These are phyloP conservation scores for Desmodus rotundus DNA, from an alignment of 2,113 vertebrate species.

Conservation along the genomic window DNA sequence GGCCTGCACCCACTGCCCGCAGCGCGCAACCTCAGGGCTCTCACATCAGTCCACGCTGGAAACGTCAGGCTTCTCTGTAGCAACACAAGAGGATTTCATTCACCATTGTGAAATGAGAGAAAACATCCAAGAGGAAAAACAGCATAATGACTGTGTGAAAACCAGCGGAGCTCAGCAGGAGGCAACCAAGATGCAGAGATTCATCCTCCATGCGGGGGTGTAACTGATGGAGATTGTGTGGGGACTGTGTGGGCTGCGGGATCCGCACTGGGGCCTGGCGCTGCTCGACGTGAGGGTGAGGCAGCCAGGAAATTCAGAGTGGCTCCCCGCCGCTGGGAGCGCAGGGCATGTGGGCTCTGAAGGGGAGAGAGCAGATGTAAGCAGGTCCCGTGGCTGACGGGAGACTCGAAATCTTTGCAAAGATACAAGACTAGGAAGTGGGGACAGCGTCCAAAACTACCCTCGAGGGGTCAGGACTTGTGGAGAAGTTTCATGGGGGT, in stretches of 20 bases:
- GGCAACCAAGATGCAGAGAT: neutral
- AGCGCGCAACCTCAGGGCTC: rapidly evolving
- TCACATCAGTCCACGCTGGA: neutral
- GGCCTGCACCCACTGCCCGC: rapidly evolving
- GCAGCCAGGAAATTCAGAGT: neutral
- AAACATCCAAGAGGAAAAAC: neutral
- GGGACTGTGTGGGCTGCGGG: rapidly evolving
- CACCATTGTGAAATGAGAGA: neutral
- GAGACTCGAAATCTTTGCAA: neutral
- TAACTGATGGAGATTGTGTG: neutral
- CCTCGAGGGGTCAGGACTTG: neutral
- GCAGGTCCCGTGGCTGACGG: neutral
- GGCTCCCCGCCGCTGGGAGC: neutral
- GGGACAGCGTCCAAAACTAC: neutral
- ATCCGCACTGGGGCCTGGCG: rapidly evolving
- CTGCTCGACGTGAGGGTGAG: neutral
- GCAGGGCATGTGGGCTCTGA: neutral
- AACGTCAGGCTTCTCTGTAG: neutral
- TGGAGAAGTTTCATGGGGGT: neutral
- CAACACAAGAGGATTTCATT: neutral
- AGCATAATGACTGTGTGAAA: neutral
- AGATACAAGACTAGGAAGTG: neutral
- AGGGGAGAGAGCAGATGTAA: neutral
- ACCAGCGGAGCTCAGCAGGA: neutral
- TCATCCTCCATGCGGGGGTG: rapidly evolving